Base-by-base conservation (phyloP, 1,140 invertebrate genomes). In the Dreissena polymorpha region DNA sequence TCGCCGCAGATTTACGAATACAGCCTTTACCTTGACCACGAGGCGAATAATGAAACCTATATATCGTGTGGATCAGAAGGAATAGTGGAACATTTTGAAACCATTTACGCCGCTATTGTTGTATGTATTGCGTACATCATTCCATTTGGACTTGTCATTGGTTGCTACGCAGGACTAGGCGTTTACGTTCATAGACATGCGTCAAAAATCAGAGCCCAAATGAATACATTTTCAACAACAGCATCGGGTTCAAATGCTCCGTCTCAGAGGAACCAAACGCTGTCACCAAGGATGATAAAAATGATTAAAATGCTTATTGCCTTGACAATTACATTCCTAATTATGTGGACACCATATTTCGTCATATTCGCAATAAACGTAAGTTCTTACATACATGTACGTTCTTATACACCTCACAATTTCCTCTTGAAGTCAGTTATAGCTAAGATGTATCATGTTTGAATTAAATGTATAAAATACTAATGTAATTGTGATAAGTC, bases 281-380 rank as follows among this genome's bases (percentile, higher is more conserved):
- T 75, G 12, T 50, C 72, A 0, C 7, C n/a, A 13, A 75, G 72
- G 29, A 83, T 50, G 50, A 25, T 74, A 6, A 68, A 23, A n/a
- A 16, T 83, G 16, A 27, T 83, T 13, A 74, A 69, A 25, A 83
- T 75, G 71, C 27, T 83, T 0, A 27, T 75, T 16, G 50, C 21
- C 12, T 74, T 75, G 10, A 75, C 71, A 2, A 65, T 29, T 0
- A 25, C 65, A 0, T 83, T 83, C 23, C 27, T 72, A 25, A 0
- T 73, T 25, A 51, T 83, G 10, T 83, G 80, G 80, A 83, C 80
- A 0, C 80, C 80, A 5, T 83, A 83, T 39, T 83, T 83, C 25
- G 39, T 75, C 21, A 55, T 75, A 2, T 83, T 83, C 60, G 80
- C 2, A 5, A n/a, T 83, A 25, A 57, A 39, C 64, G 80, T 83